These are phyloP conservation scores for Drosophila repletoides DNA, from an alignment of 1,140 invertebrate species.

Conservation along the genomic window DNA sequence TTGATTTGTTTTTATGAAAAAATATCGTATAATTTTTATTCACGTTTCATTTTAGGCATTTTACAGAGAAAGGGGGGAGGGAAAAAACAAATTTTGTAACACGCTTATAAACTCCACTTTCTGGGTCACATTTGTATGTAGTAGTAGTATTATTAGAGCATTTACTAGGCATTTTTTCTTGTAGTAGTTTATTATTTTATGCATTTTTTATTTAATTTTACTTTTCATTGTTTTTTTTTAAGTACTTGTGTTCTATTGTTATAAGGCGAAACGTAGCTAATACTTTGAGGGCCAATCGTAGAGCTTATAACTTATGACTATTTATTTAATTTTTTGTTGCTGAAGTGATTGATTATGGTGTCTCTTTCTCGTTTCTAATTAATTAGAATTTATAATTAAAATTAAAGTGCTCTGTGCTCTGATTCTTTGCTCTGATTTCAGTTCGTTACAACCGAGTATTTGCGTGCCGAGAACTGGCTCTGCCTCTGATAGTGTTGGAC, in stretches of 20 bases:
- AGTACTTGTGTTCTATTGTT: constrained; percentile 23
- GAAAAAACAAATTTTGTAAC: constrained; percentile 52
- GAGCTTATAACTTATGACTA: constrained; percentile 78
- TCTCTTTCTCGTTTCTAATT: constrained; percentile 35
- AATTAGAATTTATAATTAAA: constrained; percentile 41
- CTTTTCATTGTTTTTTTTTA: constrained; percentile 17
- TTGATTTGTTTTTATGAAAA: constrained; percentile 49
- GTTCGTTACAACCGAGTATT: constrained; percentile 81
- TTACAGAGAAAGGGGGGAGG: constrained; percentile 25
- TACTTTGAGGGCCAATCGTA: constrained; percentile 64
- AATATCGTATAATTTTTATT: constrained; percentile 55
- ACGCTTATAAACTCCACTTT: constrained; percentile 75
- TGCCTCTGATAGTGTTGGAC: constrained; percentile 82
- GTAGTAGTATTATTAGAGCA: constrained; percentile 20
- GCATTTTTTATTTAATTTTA: constrained; percentile 15
- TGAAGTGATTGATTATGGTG: constrained; percentile 49
- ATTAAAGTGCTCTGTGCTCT: constrained; percentile 33
- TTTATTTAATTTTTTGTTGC: too few species aligned
- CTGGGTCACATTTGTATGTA: constrained; percentile 55
- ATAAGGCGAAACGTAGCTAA: constrained; percentile 48
- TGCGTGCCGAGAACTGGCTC: constrained; percentile 78
- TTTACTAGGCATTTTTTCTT: constrained; percentile 18
- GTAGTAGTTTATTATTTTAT: not conserved
- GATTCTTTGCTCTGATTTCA: constrained; percentile 44
- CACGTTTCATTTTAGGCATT: constrained; percentile 54